These are phyloP conservation scores for Atrina japonica DNA, from an alignment of 2,888 invertebrate species.

Conservation along the genomic window DNA sequence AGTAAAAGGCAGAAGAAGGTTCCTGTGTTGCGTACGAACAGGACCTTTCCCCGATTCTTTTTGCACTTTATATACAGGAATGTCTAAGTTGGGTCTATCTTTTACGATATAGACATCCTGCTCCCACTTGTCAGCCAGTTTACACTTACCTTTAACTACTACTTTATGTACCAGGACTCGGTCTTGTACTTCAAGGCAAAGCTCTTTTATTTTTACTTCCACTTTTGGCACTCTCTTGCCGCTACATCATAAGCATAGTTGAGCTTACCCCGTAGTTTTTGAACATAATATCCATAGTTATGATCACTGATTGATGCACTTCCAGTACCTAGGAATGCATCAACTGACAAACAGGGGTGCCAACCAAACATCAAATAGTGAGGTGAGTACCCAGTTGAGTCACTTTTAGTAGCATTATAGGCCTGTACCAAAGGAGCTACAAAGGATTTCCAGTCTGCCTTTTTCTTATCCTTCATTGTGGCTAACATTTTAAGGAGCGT, in stretches of 20 bases:
- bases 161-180: slow-evolving; percentile 24
- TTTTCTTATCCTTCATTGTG: slow-evolving; percentile 27
- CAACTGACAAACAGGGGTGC: slow-evolving; percentile 42
- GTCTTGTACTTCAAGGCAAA: slow-evolving; percentile 16
- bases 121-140: slow-evolving; percentile 30
- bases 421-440: slow-evolving; percentile 8
- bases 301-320: background rate
- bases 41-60: slow-evolving; percentile 15
- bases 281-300: slow-evolving; percentile 9
- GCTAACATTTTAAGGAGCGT: slow-evolving; percentile 36
- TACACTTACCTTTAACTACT: slow-evolving; percentile 12
- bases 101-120: slow-evolving; percentile 5
- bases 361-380: slow-evolving; percentile 34
- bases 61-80: slow-evolving; percentile 27
- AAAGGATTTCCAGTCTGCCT: slow-evolving; percentile 35
- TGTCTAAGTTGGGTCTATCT: slow-evolving; percentile 10
- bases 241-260: slow-evolving; percentile 30
- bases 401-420: slow-evolving; percentile 30
- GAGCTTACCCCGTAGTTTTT: slow-evolving; percentile 9
- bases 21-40: slow-evolving; percentile 15
- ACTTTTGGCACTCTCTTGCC: background rate
- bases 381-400: slow-evolving; percentile 41
- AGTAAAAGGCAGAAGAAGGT: slow-evolving; percentile 24
- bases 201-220: slow-evolving; percentile 8
- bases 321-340: slow-evolving; percentile 34